Conservation (phyloP, 2,888 invertebrate genomes). For the Brassicogethes aeneus region DNA sequence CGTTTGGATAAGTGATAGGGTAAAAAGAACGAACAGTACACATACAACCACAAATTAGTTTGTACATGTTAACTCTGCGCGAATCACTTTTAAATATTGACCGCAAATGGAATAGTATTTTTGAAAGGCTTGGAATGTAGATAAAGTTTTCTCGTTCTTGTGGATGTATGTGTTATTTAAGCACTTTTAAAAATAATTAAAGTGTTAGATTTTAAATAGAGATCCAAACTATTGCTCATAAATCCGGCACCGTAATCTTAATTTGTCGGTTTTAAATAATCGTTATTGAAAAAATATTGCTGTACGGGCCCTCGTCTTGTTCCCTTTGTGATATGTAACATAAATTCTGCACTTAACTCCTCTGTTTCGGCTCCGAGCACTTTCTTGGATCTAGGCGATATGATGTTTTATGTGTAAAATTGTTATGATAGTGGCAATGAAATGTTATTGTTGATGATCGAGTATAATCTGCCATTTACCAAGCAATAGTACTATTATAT, state of each 20-base stretch:
- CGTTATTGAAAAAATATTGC: too few relatives aligned
- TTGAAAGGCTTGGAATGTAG: too few relatives aligned
- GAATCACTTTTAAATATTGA: neutral
- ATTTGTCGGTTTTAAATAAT: neutral
- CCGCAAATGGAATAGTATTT: too few relatives aligned
- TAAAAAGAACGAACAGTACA: neutral
- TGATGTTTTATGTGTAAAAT: conserved; percentile 4
- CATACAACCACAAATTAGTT: neutral
- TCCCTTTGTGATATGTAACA: conserved; percentile 2
- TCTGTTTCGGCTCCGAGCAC: neutral
- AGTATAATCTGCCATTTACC: conserved; percentile 1
- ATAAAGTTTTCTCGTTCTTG: too few relatives aligned
- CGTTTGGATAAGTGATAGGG: conserved; percentile 4
- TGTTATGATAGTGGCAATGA: conserved; percentile 31
- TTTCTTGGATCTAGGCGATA: neutral
- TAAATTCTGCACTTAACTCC: conserved; percentile 1
- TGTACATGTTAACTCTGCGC: neutral
- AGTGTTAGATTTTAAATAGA: neutral
- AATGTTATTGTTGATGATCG: conserved; percentile 27
- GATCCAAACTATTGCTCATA: neutral
- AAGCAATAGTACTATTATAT: too few relatives aligned
- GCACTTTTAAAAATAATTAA: neutral
- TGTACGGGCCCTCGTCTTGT: neutral
- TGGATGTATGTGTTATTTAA: conserved; percentile 1
- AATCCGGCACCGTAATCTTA: neutral